A percentile compares a stretch with the other conserved stretches of the same genome.
Conservation (phyloP, 2,888 invertebrate genomes). For the Blastobasis adustella region DNA sequence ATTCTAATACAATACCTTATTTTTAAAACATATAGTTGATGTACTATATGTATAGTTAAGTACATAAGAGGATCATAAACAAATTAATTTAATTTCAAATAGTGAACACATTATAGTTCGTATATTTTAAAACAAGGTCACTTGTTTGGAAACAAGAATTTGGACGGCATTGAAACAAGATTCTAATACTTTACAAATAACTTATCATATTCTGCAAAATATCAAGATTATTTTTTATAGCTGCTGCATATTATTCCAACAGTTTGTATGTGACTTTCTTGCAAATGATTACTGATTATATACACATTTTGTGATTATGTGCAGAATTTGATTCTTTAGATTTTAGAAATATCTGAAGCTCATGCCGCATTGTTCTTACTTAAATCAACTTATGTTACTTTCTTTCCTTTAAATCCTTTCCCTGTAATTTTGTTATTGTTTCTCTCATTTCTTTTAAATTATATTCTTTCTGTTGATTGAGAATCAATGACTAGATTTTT, state of each 20-base stretch:
- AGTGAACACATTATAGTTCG: conserved; percentile 50
- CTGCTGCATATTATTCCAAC: too few relatives aligned
- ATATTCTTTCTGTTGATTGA: background rate
- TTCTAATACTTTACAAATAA: background rate
- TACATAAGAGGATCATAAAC: conserved; percentile 8
- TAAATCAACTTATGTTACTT: background rate
- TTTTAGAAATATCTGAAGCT: background rate
- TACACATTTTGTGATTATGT: too few relatives aligned
- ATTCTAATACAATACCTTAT: background rate
- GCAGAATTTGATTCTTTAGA: too few relatives aligned
- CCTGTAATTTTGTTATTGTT: conserved; percentile 29
- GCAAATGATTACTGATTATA: too few relatives aligned
- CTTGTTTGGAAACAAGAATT: conserved; percentile 32
- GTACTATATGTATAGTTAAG: background rate
- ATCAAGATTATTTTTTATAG: too few relatives aligned
- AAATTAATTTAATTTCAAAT: conserved; percentile 17
- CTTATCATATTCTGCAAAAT: too few relatives aligned
- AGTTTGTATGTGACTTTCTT: too few relatives aligned
- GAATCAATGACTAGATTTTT: conserved; percentile 30
- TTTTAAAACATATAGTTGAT: background rate
- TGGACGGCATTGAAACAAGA: conserved; percentile 46
- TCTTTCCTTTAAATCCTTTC: conserved; percentile 26
- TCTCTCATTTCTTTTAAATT: conserved; percentile 5
- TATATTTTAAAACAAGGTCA: conserved; percentile 38
- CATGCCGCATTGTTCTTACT: conserved; percentile 6